Percentiles rank a stretch among this genome's conserved stretches.
These are phyloP conservation scores for Atopsyche davidsoni DNA, from an alignment of 1,140 invertebrate genomes.

Conservation along the genomic window DNA sequence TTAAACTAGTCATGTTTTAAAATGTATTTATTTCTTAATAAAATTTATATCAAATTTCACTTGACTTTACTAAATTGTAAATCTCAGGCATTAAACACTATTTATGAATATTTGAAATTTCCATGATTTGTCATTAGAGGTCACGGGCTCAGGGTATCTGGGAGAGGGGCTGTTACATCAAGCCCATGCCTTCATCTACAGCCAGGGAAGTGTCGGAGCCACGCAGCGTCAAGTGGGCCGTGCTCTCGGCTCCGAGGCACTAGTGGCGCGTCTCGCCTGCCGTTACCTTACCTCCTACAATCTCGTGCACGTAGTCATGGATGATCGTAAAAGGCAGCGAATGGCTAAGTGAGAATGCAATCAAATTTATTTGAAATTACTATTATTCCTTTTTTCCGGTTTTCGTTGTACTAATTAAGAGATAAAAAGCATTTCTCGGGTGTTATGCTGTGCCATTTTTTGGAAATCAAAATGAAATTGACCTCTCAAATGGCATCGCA, in stretches of 20 bases:
- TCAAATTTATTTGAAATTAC: background rate
- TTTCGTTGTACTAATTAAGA: too few species aligned
- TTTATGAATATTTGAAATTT: too few species aligned
- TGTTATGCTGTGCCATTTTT: too few species aligned
- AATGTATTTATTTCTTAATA: too few species aligned
- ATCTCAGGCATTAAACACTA: too few species aligned
- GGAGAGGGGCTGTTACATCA: constrained; percentile 18
- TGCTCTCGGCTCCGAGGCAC: constrained; percentile 8
- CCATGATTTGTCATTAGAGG: constrained; percentile 8
- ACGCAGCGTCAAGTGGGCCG: constrained; percentile 2
- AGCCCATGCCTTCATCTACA: constrained; percentile 9
- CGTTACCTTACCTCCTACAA: constrained; percentile 3
- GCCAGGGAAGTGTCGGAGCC: constrained; percentile 6
- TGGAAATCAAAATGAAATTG: too few species aligned
- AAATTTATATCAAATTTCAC: too few species aligned
- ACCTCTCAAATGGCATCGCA: too few species aligned
- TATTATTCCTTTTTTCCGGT: too few species aligned
- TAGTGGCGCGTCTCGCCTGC: constrained; percentile 5
- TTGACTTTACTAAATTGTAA: too few species aligned
- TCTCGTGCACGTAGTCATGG: constrained; percentile 6
- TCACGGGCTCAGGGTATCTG: constrained; percentile 9
- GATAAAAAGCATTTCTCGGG: too few species aligned
- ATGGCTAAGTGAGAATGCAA: constrained; percentile 10
- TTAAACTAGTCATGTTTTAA: too few species aligned
- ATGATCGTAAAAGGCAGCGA: constrained; percentile 13